Percentiles rank a stretch among this genome's conserved stretches.
phyloP scores from a whole-genome alignment of 1,140 invertebrate genomes.

The Zophobas atratus region DNA sequence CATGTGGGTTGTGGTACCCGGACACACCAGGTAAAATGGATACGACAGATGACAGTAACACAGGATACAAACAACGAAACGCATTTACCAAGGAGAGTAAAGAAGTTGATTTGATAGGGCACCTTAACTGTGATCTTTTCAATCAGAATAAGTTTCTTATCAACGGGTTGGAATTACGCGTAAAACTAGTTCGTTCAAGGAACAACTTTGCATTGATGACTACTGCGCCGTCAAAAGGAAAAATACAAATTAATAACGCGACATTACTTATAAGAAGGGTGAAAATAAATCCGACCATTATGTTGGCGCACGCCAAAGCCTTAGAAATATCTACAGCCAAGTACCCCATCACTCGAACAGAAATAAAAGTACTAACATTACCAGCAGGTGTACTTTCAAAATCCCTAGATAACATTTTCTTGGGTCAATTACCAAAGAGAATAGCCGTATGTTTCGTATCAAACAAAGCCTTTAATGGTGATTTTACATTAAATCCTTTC shows the following conservation, averaged over 20 bases:
- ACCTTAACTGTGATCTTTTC: conserved; percentile 63
- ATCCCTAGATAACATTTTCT: not conserved
- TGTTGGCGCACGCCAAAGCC: not conserved
- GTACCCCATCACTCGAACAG: not conserved
- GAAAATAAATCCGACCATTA: not conserved
- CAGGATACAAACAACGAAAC: not conserved
- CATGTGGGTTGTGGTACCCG: too few relatives aligned
- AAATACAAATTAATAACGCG: not conserved
- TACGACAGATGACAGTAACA: not conserved
- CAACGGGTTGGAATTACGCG: conserved; percentile 66
- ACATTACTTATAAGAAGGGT: not conserved
- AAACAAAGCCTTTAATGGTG: not conserved
- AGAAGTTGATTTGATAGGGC: conserved; percentile 2
- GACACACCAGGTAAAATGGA: too few relatives aligned
- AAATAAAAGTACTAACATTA: too few relatives aligned
- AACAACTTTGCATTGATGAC: conserved; percentile 65
- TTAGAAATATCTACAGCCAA: not conserved
- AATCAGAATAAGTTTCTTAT: conserved; percentile 67
- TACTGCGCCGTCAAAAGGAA: not conserved
- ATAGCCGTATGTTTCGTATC: not conserved
- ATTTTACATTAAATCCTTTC: too few relatives aligned
- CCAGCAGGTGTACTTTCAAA: not conserved
- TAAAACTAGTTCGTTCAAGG: conserved; percentile 63
- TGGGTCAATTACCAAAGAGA: not conserved
- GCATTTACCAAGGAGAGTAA: not conserved